Percentiles rank a stretch among this genome's conserved stretches.
phyloP scores from a whole-genome alignment of 2,888 invertebrate species.

The Caenorhabditis auriculariae region DNA sequence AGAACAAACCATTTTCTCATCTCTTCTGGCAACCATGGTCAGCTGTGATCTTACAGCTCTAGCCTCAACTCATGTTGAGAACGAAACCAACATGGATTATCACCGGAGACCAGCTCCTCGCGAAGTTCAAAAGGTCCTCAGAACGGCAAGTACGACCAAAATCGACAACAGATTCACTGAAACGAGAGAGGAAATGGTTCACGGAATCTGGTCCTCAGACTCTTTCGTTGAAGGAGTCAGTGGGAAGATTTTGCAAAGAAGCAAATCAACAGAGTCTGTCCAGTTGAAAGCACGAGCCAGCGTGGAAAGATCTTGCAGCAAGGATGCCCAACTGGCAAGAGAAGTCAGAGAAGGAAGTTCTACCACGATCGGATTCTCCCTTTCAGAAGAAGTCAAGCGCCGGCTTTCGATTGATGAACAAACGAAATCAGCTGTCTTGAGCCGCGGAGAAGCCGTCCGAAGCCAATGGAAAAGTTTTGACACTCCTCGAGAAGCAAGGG shows the following conservation, averaged over 20 bases:
- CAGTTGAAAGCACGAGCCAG: too few species aligned
- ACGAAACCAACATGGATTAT: slow-evolving; percentile 20
- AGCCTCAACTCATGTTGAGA: slow-evolving; percentile 19
- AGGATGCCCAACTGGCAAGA: too few species aligned
- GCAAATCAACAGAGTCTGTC: background rate
- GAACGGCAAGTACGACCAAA: too few species aligned
- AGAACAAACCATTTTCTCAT: slow-evolving; percentile 15
- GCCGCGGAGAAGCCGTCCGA: background rate
- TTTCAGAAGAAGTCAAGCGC: too few species aligned
- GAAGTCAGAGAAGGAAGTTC: too few species aligned
- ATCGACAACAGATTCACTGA: slow-evolving; percentile 1
- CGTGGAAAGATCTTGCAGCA: background rate
- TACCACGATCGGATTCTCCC: too few species aligned
- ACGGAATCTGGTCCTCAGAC: slow-evolving; percentile 15
- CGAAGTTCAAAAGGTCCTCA: too few species aligned
- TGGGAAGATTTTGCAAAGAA: background rate
- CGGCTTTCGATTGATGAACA: background rate
- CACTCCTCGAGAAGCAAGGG: background rate
- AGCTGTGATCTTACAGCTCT: slow-evolving; percentile 26
- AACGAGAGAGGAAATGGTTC: slow-evolving; percentile 3
- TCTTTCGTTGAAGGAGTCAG: background rate
- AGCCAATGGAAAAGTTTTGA: background rate
- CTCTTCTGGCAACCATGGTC: slow-evolving; percentile 22
- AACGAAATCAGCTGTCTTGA: background rate
- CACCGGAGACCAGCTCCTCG: slow-evolving; percentile 23